Conservation (phyloP, 2,113 vertebrate species). For the Micromys minutus region DNA sequence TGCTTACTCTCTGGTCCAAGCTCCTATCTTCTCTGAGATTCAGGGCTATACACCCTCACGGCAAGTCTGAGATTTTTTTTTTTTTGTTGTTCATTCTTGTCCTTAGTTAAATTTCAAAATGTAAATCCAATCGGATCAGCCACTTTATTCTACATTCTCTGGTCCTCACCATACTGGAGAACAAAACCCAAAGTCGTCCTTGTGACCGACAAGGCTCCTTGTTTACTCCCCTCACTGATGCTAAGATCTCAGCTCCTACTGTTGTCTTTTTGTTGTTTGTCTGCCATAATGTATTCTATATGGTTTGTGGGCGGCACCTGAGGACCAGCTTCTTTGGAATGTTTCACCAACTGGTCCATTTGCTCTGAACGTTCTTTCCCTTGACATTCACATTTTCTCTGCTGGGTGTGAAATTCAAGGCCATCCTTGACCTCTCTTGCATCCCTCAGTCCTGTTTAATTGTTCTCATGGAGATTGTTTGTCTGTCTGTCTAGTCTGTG, state of each 20-base stretch:
- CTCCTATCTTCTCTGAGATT: background rate
- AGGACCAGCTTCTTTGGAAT: background rate
- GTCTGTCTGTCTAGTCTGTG: too few species aligned
- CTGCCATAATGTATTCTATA: background rate
- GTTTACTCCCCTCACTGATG: too few species aligned
- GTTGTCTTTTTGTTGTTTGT: background rate
- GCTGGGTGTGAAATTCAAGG: background rate
- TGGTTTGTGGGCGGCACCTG: accelerated
- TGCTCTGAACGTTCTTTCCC: background rate
- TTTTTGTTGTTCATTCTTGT: background rate
- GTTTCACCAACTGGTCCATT: background rate
- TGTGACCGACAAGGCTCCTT: background rate
- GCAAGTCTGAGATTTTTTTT: too few species aligned
- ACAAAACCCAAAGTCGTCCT: background rate
- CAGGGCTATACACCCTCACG: background rate
- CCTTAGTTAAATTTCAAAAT: background rate
- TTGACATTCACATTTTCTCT: background rate
- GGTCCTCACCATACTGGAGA: background rate
- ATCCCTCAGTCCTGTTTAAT: background rate
- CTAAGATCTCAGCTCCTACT: background rate
- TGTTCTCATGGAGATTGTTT: background rate
- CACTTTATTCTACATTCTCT: background rate
- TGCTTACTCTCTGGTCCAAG: too few species aligned
- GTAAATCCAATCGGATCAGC: background rate
- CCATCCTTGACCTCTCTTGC: background rate